Conservation (phyloP, 2,888 invertebrate species). For the Marasmarcha lunaedactyla region DNA sequence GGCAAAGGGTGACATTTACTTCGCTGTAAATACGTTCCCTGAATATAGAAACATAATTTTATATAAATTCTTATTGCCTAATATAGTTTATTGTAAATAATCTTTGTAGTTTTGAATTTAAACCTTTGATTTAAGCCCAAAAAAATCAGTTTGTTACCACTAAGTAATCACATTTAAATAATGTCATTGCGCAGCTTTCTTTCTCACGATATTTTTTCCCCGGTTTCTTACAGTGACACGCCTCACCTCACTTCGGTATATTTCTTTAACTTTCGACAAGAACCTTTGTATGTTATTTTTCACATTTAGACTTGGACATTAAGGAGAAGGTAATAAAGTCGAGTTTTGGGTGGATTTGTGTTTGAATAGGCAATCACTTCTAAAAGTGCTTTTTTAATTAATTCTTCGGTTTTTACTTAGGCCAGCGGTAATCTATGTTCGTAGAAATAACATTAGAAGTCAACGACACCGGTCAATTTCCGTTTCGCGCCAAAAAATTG, state of each 20-base stretch:
- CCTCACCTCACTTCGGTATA: not conserved
- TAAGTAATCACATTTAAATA: constrained; percentile 13
- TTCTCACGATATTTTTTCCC: not conserved
- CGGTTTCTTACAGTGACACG: not conserved
- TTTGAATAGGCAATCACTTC: not conserved
- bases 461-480: constrained; percentile 32
- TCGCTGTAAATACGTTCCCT: too few relatives aligned
- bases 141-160: too few relatives aligned
- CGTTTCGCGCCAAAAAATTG: constrained; percentile 10
- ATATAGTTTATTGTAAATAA: too few relatives aligned
- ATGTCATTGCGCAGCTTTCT: too few relatives aligned
- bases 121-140: too few relatives aligned
- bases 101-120: too few relatives aligned
- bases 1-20: too few relatives aligned
- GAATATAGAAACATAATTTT: too few relatives aligned
- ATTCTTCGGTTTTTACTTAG: constrained; percentile 43
- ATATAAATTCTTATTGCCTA: too few relatives aligned
- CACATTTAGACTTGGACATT: not conserved
- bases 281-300: not conserved
- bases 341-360: not conserved
- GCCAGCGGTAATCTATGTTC: constrained; percentile 38
- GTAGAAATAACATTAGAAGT: constrained; percentile 35
- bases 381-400: constrained; percentile 42
- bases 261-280: not conserved
- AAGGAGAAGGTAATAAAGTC: not conserved